Evolutionary conservation across 2,113 vertebrate genomes (phyloP), one percentile per base, ranked within the genome.

Genomic region (Oncorhynchus clarkii): DNA sequence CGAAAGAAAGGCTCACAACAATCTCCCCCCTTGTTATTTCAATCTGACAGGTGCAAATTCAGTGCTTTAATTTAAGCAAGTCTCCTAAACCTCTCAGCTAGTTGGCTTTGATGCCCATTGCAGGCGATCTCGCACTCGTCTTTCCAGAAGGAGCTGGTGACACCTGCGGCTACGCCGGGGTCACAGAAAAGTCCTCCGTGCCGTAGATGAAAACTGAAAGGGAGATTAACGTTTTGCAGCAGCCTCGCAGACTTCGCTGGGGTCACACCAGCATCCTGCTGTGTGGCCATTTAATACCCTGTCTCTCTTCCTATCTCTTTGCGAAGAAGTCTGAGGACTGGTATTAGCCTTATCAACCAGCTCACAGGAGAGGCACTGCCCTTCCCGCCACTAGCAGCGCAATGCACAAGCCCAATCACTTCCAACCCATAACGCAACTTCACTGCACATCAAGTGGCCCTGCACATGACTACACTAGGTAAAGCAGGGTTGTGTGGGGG

Each of bases 171-270:
- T 69, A 11, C 3, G n/a, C 39, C 20, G 64, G 34, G 80, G 80
- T 77, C 75, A 77, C 39, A 9, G 49, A 34, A 54, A 78, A 67
- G 73, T 66, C 75, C 68, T 83, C 48, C 45, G 22, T 24, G 26
- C 49, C 39, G 20, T 49, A 71, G 74, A 83, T 79, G 71, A 80
- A 80, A 79, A 83, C 54, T 24, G 69, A 78, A 75, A 64, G 67
- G 60, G 60, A 62, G 45, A 69, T 72, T 22, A 79, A 67, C 2
- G 14, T 26, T 22, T 76, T 77, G 27, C 64, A 31, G 70, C 62
- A 1, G 39, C 59, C 51, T 45, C 70, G 9, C 74, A 70, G 39
- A 11, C 68, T 71, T 62, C 65, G 11, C 68, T 34, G 66, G 29
- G 66, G 66, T 16, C 1, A 4, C 16, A 39, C 14, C 64, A 39